Base-by-base conservation (phyloP, 2,797 vertebrate species). In the Cheirogaleus major region DNA sequence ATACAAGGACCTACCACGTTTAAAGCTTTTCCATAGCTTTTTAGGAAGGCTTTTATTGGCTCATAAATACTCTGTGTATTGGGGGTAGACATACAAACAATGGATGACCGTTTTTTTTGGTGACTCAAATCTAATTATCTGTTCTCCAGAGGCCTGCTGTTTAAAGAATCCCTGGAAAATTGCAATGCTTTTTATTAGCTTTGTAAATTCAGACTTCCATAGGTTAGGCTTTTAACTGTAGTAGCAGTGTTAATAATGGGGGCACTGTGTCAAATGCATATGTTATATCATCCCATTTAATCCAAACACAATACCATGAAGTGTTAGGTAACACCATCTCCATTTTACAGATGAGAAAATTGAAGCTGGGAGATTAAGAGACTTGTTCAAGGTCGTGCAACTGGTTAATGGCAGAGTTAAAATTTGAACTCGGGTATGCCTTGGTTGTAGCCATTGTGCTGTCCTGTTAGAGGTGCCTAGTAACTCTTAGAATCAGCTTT, bases 261-360 rank as follows among this genome's bases (percentile, higher is more conserved):
- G 15, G 11, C 15, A 0, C 22, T 15, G 30, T 69, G 43, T 91
- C 78, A 25, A 52, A 78, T 82, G 50, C 52, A 3, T 61, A 13
- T 0, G 0, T 45, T 50, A 0, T 38, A 23, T 27, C 15, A 50
- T 63, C 59, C 83, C 55, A 1, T 61, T 27, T n/a, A 73, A 83
- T 91, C 57, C 35, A 78, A 63, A 8, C 17, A 18, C 7, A n/a
- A 2, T 70, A 7, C 38, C 22, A 1, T 5, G 30, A 30, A 2
- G 15, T 78, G 75, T 73, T 63, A 88, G 72, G 10, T 43, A 4
- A 70, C 79, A 12, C 8, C 22, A 15, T 8, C 86, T 79, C 80
- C 86, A 76, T 91, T 96, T 97, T 97, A 96, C 96, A 97, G 97
- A 98, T 98, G 97, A 98, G 97, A 98, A 97, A 97, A 97, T 69